phyloP scores from a whole-genome alignment of 2,888 invertebrate genomes.

The Cerceris rybyensis region DNA sequence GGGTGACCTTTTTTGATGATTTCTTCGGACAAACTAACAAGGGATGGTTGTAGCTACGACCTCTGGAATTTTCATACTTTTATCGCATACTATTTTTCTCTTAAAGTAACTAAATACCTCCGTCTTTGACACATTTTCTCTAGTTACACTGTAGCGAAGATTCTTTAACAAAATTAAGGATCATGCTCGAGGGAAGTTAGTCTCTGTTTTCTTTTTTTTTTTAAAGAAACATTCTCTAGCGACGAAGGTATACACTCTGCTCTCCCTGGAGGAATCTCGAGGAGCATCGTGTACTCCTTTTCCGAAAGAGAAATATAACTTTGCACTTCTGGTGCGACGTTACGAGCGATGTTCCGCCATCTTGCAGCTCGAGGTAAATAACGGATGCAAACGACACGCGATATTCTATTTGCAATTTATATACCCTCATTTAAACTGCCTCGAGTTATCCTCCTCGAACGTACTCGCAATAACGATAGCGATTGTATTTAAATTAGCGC shows the following conservation, averaged over 20 bases:
- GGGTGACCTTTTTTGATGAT: no score
- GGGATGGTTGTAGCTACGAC: no score
- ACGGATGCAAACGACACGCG: conserved; percentile 37
- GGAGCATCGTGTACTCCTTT: conserved; percentile 10
- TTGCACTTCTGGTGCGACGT: conserved; percentile 27
- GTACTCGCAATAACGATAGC: background rate
- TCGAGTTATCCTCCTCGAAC: conserved; percentile 1
- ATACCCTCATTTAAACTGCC: conserved; percentile 19
- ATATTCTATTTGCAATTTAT: conserved; percentile 45
- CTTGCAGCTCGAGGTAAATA: conserved; percentile 28
- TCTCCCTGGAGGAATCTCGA: conserved; percentile 40
- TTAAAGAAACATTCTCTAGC: background rate
- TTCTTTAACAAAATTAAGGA: no score
- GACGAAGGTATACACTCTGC: background rate
- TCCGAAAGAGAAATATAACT: conserved; percentile 41
- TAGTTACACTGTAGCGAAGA: no score
- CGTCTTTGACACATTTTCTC: no score
- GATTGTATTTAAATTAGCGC: no score
- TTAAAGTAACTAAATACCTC: no score
- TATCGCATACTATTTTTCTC: no score
- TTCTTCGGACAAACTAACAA: no score
- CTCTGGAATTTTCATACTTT: no score
- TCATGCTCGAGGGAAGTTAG: background rate
- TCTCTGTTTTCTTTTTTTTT: no score
- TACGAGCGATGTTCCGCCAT: conserved; percentile 21